Conservation (phyloP, 1,140 invertebrate species). For the Paraescarpia echinospica region DNA sequence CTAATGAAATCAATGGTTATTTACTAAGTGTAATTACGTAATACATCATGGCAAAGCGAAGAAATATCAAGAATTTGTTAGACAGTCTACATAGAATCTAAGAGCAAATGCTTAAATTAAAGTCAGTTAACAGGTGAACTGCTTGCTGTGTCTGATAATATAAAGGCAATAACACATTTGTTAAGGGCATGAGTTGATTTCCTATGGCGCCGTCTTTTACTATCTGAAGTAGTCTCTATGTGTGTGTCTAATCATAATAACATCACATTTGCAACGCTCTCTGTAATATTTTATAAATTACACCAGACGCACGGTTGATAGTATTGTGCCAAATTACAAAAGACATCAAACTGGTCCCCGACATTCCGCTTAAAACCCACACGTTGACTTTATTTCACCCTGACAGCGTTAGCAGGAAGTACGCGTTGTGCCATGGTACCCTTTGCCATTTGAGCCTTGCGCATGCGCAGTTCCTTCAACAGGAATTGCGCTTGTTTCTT, state of each 20-base stretch:
- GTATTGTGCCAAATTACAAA: background rate
- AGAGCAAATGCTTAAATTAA: background rate
- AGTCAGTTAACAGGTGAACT: background rate
- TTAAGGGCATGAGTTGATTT: background rate
- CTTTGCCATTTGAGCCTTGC: background rate
- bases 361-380: background rate
- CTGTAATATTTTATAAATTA: background rate
- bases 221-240: background rate
- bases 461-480: conserved; percentile 16
- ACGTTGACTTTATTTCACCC: background rate
- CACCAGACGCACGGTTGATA: background rate
- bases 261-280: background rate
- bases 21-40: background rate
- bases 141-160: background rate
- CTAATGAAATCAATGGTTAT: background rate
- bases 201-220: background rate
- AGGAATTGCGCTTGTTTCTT: conserved; percentile 14
- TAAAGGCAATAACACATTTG: background rate
- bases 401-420: background rate
- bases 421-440: background rate
- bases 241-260: background rate
- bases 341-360: background rate
- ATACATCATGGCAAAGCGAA: background rate
- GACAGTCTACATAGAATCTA: background rate
- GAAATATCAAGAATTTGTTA: background rate